Base-by-base conservation (phyloP, 2,888 invertebrate species). In the Polyommatus iphigenia region DNA sequence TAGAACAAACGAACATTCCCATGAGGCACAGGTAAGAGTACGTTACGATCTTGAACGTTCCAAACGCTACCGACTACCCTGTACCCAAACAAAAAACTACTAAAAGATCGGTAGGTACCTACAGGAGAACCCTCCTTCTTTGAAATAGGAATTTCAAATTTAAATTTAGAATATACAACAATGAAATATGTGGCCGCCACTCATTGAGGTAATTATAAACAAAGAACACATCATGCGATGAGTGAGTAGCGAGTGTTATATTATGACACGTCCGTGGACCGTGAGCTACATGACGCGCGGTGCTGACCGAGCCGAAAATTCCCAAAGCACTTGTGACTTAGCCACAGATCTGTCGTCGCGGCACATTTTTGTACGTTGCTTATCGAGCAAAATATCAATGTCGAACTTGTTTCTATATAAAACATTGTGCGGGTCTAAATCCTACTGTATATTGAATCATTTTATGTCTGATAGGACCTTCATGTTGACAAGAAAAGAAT, bases 261-360 rank as follows among this genome's bases (percentile, higher is more conserved):
- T 75, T 75, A 78, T 81, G 81, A 81, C 81, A 82, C 80, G 82
- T 80, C 50, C 80, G 75, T 80, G 77, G 82, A 80, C 50, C 80
- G 75, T 80, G 76, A 78, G 80, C 78, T 79, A 80, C 79, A 79
- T 72, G 80, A 80, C 77, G 82, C 79, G 79, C 77, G 78, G 79
- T 79, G 81, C 80, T 80, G 80, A 80, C 67, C 79, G 79, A 79
- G 81, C 79, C 78, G 78, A 82, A 80, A 82, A 79, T 80, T 80
- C 79, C 77, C 79, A 73, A 78, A 79, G 57, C 76, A 82, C 80
- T 82, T 81, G 82, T 78, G 79, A 80, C 77, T 71, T 62, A 80
- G 46, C 32, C 18, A 54, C 46, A 24, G 67, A 77, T 78, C 71
- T 62, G 54, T 78, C 75, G 76, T 79, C 76, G 76, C 50, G 54